phyloP scores from a whole-genome alignment of 2,797 vertebrate species.

The Hephaestus fuliginosus region DNA sequence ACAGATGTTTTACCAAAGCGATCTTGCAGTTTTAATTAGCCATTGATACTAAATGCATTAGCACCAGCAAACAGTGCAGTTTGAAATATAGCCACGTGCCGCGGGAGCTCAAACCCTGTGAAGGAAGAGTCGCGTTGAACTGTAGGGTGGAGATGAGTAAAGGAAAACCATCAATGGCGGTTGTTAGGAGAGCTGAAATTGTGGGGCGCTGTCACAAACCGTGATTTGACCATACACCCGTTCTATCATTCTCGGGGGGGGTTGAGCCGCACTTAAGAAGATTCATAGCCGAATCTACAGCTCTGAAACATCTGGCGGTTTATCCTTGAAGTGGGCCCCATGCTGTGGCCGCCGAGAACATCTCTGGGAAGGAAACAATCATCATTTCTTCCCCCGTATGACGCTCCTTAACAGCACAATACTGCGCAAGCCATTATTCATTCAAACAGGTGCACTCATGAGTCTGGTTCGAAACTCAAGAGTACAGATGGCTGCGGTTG shows the following conservation, averaged over 20 bases:
- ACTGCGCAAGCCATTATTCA: constrained; percentile 59
- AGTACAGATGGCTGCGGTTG: constrained; percentile 59
- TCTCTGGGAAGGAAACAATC: constrained; percentile 71
- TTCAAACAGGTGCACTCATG: constrained; percentile 69
- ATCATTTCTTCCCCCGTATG: constrained; percentile 65
- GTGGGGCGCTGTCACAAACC: constrained; percentile 64
- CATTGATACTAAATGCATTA: constrained; percentile 81
- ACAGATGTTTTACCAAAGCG: constrained; percentile 85
- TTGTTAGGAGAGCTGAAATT: constrained; percentile 67
- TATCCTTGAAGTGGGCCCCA: constrained; percentile 55
- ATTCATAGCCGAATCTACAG: constrained; percentile 61
- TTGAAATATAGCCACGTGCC: constrained; percentile 68
- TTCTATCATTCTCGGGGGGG: constrained; percentile 48
- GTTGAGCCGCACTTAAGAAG: constrained; percentile 66
- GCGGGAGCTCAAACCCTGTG: constrained; percentile 11
- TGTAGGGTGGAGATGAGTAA: constrained; percentile 27
- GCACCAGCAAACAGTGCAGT: constrained; percentile 51
- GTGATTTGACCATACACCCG: constrained; percentile 71
- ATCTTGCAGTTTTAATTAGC: constrained; percentile 84
- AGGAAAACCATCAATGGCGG: constrained; percentile 50
- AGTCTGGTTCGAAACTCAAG: constrained; percentile 45
- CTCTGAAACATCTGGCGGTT: constrained; percentile 68
- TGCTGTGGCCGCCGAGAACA: constrained; percentile 56
- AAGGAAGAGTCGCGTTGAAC: not conserved
- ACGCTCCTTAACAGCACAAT: constrained; percentile 58